Evolutionary conservation across 2,888 invertebrate genomes (phyloP).

Genomic region (Ectropis crepuscularia): DNA sequence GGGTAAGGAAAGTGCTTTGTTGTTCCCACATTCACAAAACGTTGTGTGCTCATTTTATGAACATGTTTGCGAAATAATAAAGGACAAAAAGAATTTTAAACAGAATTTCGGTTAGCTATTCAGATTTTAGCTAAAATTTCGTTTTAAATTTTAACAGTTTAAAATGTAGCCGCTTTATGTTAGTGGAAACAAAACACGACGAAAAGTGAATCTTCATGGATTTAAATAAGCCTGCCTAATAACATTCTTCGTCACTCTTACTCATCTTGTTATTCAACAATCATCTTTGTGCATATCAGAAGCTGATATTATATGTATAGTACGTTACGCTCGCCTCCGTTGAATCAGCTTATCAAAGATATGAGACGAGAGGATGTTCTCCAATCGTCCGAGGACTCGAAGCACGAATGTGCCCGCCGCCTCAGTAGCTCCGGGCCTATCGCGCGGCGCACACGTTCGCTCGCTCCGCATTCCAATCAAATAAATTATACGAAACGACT

Average conservation of each 20-base stretch:
- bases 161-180: too few relatives aligned
- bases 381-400: conserved; percentile 32
- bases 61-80: not conserved
- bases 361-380: conserved; percentile 42
- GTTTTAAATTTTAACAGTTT: not conserved
- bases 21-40: not conserved
- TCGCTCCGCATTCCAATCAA: conserved; percentile 19
- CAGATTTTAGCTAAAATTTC: too few relatives aligned
- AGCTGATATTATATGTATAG: conserved; percentile 10
- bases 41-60: not conserved
- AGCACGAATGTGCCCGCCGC: conserved; percentile 19
- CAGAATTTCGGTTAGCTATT: too few relatives aligned
- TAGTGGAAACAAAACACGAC: too few relatives aligned
- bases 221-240: too few relatives aligned
- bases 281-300: conserved; percentile 12
- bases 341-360: conserved; percentile 43
- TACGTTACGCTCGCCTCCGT: conserved; percentile 17
- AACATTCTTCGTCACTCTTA: conserved; percentile 1
- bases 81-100: too few relatives aligned
- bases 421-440: conserved; percentile 31
- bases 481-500: conserved; percentile 26
- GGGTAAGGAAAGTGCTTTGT: not conserved
- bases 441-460: conserved; percentile 31
- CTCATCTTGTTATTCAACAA: conserved; percentile 8
- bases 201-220: too few relatives aligned